Evolutionary conservation across 2,797 vertebrate species (phyloP).

Genomic region (Valencia hispanica): DNA sequence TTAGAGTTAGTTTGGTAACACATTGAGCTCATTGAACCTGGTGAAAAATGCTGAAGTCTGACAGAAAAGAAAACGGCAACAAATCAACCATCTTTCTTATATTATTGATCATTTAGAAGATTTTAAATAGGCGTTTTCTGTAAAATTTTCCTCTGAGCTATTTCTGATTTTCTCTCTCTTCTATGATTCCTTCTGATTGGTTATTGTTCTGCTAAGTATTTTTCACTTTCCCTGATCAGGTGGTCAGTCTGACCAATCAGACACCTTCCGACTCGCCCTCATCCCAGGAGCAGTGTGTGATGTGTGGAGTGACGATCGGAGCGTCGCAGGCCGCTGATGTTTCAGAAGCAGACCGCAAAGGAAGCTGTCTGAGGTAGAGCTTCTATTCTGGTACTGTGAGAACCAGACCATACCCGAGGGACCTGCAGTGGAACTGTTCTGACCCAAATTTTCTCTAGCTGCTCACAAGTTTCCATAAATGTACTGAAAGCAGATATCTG

Average conservation of each 20-base stretch:
- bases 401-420: conserved; percentile 42
- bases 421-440: conserved; percentile 42
- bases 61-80: neutral
- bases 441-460: conserved; percentile 34
- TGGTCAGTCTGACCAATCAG: conserved; percentile 8
- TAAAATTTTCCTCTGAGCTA: neutral
- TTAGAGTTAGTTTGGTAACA: neutral
- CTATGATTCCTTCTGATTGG: neutral
- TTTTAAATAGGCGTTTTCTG: neutral
- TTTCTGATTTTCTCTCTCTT: neutral
- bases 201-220: neutral
- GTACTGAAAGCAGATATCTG: conserved; percentile 27
- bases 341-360: conserved; percentile 16
- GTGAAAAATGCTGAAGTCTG: neutral
- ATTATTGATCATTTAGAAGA: neutral
- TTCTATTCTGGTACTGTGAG: conserved; percentile 67
- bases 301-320: conserved; percentile 13
- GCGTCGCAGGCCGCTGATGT: conserved; percentile 14
- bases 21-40: neutral
- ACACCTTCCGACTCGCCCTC: conserved; percentile 10
- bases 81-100: neutral
- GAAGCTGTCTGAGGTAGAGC: conserved; percentile 72
- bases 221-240: conserved; percentile 19
- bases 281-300: conserved; percentile 9
- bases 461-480: conserved; percentile 65